Conservation (phyloP, 2,113 vertebrate species). For the cattle (Bos taurus) region ARS-UCD2.0 NC_037340.1:43799001-43799500, state of each 20-base stretch:
- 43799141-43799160: not conserved
- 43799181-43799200: not conserved
- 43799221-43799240: not conserved
- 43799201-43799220: not conserved
- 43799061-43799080: not conserved
- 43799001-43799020: not conserved
- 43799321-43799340: not conserved
- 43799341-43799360: not conserved
- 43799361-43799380: not conserved
- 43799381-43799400: not conserved
- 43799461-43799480: not conserved
- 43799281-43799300: not conserved
- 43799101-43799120: not conserved
- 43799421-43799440: not conserved
- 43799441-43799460: not conserved
- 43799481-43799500: not conserved
- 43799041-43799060: not conserved
- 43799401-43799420: too few relatives aligned
- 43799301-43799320: not conserved
- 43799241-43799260: not conserved
- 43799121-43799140: not conserved
- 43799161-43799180: not conserved
- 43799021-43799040: not conserved
- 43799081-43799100: not conserved
- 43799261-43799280: not conserved